Conservation (phyloP, 1,140 invertebrate species). For the Brachystomella parvula region DNA sequence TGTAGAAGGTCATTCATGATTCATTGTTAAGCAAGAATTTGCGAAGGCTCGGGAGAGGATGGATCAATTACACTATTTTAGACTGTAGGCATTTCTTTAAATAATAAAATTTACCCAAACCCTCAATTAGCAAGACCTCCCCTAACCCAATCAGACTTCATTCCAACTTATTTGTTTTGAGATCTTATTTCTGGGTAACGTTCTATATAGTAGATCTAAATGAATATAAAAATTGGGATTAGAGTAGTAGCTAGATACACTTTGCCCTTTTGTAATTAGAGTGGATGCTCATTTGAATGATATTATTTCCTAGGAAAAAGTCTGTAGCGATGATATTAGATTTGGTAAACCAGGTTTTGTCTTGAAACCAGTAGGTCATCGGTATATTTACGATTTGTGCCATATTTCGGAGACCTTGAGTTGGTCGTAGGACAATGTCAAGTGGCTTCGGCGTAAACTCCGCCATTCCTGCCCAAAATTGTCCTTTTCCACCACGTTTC, state of each 20-base stretch:
- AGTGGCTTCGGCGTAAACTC: slow-evolving; percentile 64
- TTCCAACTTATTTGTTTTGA: too few relatives aligned
- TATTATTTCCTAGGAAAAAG: slow-evolving; percentile 67
- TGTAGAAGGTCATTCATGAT: too few relatives aligned
- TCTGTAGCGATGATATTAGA: slow-evolving; percentile 67
- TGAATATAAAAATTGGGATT: too few relatives aligned
- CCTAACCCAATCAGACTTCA: too few relatives aligned
- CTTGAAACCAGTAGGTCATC: slow-evolving; percentile 57
- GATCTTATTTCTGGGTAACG: too few relatives aligned
- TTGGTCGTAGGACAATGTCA: slow-evolving; percentile 56
- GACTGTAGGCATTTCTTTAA: too few relatives aligned
- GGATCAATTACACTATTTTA: too few relatives aligned
- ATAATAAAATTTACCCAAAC: too few relatives aligned
- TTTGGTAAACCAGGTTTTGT: slow-evolving; percentile 53
- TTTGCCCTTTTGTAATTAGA: slow-evolving; percentile 33
- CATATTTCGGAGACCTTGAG: slow-evolving; percentile 56
- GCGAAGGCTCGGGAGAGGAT: too few relatives aligned
- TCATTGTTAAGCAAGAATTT: too few relatives aligned
- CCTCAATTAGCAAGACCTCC: too few relatives aligned
- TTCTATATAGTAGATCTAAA: too few relatives aligned
- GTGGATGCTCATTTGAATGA: slow-evolving; percentile 46
- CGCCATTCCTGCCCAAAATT: slow-evolving; percentile 65
- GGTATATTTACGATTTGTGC: slow-evolving; percentile 57
- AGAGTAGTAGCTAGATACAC: slow-evolving; percentile 20
- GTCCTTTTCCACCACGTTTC: slow-evolving; percentile 41